Conservation (phyloP, 2,888 invertebrate genomes). For the Nematopogon swammerdamellus region DNA sequence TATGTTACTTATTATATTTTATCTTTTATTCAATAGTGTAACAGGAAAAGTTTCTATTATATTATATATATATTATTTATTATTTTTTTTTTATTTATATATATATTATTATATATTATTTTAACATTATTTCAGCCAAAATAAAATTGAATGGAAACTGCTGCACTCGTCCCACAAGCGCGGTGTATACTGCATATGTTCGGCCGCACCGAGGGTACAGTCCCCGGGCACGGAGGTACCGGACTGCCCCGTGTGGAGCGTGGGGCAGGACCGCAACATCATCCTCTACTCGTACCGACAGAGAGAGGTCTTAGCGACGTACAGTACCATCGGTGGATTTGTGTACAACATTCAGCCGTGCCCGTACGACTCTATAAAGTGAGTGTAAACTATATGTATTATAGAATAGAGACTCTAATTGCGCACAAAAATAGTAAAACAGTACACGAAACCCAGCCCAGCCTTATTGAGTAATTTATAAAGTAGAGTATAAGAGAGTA, state of each 20-base stretch:
- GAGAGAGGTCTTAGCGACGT: conserved; percentile 25
- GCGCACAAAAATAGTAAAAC: no score
- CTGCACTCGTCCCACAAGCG: conserved; percentile 53
- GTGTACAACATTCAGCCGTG: conserved; percentile 62
- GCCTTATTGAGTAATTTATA: no score
- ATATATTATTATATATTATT: no score
- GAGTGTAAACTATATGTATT: conserved; percentile 16
- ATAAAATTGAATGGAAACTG: conserved; percentile 24
- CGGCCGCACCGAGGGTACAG: conserved; percentile 33
- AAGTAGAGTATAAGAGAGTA: no score
- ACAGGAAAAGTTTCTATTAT: no score
- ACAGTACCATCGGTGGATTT: conserved; percentile 62
- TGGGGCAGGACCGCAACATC: conserved; percentile 59
- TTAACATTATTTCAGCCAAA: conserved; percentile 22
- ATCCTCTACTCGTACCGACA: conserved; percentile 43
- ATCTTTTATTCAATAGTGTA: no score
- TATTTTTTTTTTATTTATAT: no score
- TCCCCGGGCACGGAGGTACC: conserved; percentile 6
- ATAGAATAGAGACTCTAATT: not conserved
- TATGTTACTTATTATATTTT: conserved; percentile 1
- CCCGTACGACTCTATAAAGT: conserved; percentile 68
- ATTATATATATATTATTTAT: no score
- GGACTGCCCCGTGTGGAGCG: conserved; percentile 52
- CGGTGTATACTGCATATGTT: conserved; percentile 60
- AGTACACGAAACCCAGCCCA: no score